Conservation (phyloP, 2,888 invertebrate species). For the Hydrotaea cyrtoneurina region DNA sequence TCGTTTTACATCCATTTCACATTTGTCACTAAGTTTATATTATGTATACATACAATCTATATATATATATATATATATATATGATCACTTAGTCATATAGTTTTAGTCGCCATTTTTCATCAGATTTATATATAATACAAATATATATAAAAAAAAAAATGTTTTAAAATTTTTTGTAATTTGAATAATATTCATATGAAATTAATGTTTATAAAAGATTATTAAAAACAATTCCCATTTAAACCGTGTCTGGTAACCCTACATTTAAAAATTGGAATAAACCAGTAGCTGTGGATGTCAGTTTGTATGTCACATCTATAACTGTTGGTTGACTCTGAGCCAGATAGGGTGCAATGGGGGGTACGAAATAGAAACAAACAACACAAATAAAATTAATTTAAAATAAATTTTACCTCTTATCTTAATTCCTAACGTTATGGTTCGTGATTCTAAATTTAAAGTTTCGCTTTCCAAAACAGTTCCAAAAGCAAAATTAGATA, state of each 20-base stretch:
- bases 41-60: neutral
- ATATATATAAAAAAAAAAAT: constrained; percentile 18
- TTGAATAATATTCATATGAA: constrained; percentile 50
- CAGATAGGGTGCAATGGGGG: too few relatives aligned
- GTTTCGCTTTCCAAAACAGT: too few relatives aligned
- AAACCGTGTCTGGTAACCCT: neutral
- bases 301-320: neutral
- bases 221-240: constrained; percentile 5
- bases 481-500: too few relatives aligned
- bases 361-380: too few relatives aligned
- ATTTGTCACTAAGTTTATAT: constrained; percentile 11
- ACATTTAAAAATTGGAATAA: too few relatives aligned
- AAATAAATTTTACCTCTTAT: neutral
- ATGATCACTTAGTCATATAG: constrained; percentile 37
- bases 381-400: neutral
- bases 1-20: neutral
- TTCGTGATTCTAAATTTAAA: too few relatives aligned
- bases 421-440: too few relatives aligned
- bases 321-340: too few relatives aligned
- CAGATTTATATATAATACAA: constrained; percentile 27
- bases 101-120: constrained; percentile 33
- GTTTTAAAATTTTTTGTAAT: constrained; percentile 51
- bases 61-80: constrained; percentile 20
- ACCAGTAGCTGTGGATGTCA: neutral
- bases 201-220: constrained; percentile 57